A percentile compares a stretch with the other conserved stretches of the same genome.
phyloP scores from a whole-genome alignment of 2,888 invertebrate species.

The Lobophora halterata region DNA sequence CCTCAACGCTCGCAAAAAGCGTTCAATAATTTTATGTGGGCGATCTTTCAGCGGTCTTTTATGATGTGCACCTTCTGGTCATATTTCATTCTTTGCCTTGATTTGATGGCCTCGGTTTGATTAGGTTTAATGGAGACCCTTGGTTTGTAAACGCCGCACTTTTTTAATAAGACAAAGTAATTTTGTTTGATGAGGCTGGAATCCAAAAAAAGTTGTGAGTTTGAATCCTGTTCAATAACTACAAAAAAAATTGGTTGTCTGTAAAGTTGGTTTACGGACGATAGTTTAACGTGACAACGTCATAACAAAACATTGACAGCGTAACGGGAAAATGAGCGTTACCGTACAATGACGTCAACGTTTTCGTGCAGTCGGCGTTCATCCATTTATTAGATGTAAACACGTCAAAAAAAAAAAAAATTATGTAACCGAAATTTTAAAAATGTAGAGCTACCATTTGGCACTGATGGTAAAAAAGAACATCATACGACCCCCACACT shows the following conservation, averaged over 20 bases:
- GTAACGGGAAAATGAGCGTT: too few relatives aligned
- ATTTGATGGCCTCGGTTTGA: slow-evolving; percentile 29
- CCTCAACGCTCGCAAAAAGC: slow-evolving; percentile 46
- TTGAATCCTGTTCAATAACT: background rate
- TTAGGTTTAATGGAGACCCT: slow-evolving; percentile 28
- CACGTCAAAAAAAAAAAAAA: too few relatives aligned
- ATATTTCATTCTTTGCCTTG: slow-evolving; percentile 26
- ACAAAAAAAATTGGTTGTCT: too few relatives aligned
- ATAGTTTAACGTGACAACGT: too few relatives aligned
- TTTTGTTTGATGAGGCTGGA: slow-evolving; percentile 15
- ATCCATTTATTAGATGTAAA: too few relatives aligned
- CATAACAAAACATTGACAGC: too few relatives aligned
- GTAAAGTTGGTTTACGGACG: too few relatives aligned
- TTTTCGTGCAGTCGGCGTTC: too few relatives aligned
- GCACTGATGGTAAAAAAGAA: slow-evolving; percentile 10
- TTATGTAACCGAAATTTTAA: too few relatives aligned
- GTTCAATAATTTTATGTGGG: slow-evolving; percentile 35
- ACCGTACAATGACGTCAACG: too few relatives aligned
- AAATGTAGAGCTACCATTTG: background rate
- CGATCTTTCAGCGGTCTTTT: slow-evolving; percentile 17
- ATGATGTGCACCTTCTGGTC: slow-evolving; percentile 18
- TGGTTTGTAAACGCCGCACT: slow-evolving; percentile 25
- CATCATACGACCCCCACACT: slow-evolving; percentile 9
- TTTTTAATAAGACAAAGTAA: slow-evolving; percentile 22
- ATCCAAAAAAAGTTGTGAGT: slow-evolving; percentile 14